Conservation (phyloP, 2,113 vertebrate species). For the Oncorhynchus keta region DNA sequence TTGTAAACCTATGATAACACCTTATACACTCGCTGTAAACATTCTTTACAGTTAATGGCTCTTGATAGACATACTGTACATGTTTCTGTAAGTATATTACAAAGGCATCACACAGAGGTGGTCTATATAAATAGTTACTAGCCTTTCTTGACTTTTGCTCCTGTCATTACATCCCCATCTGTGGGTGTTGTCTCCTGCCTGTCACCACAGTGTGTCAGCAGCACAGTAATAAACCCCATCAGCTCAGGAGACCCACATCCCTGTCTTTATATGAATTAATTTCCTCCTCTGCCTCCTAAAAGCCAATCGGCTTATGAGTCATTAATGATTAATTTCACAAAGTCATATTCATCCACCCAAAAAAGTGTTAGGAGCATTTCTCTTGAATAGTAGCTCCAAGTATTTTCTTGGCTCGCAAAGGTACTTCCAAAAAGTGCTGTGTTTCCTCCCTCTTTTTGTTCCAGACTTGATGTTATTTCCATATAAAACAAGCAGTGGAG, state of each 20-base stretch:
- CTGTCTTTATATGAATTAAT: constrained; percentile 50
- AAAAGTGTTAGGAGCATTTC: constrained; percentile 4
- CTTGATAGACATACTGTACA: neutral
- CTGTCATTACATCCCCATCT: constrained; percentile 29
- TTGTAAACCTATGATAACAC: neutral
- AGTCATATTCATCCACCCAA: constrained; percentile 19
- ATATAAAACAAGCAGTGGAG: constrained; percentile 40
- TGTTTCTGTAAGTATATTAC: neutral
- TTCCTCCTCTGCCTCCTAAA: constrained; percentile 31
- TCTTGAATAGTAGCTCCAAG: neutral
- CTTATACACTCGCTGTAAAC: neutral
- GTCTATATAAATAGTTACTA: constrained; percentile 15
- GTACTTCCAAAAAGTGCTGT: constrained; percentile 32
- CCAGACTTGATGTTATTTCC: constrained; percentile 38
- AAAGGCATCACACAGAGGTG: neutral
- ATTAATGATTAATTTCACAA: constrained; percentile 40
- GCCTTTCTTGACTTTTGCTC: constrained; percentile 17
- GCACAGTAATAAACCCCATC: constrained; percentile 48
- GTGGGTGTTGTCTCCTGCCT: constrained; percentile 11
- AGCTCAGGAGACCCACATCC: constrained; percentile 33
- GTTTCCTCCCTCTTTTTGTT: constrained; percentile 13
- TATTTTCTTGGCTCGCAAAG: constrained; percentile 27
- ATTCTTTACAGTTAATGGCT: neutral
- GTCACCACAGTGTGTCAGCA: constrained; percentile 24
- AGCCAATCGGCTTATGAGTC: constrained; percentile 41